A percentile compares a stretch with the other conserved stretches of the same genome.
These are phyloP conservation scores for Erythrocercus mccallii DNA, from an alignment of 2,113 vertebrate species.

Conservation along the genomic window DNA sequence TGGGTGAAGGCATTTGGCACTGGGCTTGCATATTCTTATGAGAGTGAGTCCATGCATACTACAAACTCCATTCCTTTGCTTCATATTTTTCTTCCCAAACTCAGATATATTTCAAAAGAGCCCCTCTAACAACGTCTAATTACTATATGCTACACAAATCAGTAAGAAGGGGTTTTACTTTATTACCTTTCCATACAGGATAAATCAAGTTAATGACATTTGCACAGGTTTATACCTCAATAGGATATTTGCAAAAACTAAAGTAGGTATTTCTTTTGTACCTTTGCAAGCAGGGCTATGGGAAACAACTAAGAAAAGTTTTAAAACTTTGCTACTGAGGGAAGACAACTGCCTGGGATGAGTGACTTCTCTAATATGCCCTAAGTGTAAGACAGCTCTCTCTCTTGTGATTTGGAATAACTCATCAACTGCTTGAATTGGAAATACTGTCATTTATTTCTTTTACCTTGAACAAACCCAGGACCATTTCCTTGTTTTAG, in stretches of 20 bases:
- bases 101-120: background rate
- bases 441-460: background rate
- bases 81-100: background rate
- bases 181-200: background rate
- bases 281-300: background rate
- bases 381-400: background rate
- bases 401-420: background rate
- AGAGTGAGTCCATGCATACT: background rate
- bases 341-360: background rate
- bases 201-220: background rate
- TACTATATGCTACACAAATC: background rate
- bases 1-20: constrained; percentile 57
- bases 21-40: background rate
- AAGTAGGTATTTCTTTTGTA: background rate
- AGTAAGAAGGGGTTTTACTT: background rate
- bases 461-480: background rate
- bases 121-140: background rate
- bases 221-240: background rate
- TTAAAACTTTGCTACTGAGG: background rate
- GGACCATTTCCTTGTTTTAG: background rate
- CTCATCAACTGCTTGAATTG: background rate
- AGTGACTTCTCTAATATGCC: background rate
- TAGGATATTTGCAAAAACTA: background rate
- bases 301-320: background rate
- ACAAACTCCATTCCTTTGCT: background rate